phyloP scores from a whole-genome alignment of 1,140 invertebrate species.

The Trachymyrmex septentrionalis region DNA sequence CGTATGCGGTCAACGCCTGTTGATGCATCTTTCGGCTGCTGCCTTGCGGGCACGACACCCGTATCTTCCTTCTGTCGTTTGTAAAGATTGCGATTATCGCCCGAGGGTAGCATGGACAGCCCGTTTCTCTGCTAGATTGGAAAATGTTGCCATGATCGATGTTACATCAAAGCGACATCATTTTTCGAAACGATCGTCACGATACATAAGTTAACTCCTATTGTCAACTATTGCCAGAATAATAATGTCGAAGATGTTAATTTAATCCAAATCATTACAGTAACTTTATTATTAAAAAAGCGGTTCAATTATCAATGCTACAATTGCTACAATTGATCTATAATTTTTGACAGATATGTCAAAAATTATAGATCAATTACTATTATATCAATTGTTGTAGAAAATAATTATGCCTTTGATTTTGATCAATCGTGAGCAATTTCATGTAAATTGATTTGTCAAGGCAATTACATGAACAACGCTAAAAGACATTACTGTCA shows the following conservation, averaged over 20 bases:
- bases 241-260: background rate
- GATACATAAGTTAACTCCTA: background rate
- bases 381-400: background rate
- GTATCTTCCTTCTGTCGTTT: slow-evolving; percentile 32
- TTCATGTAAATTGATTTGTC: background rate
- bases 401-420: background rate
- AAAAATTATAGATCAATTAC: background rate
- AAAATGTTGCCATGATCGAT: slow-evolving; percentile 2
- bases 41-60: slow-evolving; percentile 59
- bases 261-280: background rate
- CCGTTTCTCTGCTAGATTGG: slow-evolving; percentile 8
- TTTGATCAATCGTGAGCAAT: background rate
- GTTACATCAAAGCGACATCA: background rate
- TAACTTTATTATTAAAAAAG: background rate
- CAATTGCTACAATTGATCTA: slow-evolving; percentile 15
- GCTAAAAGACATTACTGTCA: background rate
- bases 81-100: slow-evolving; percentile 30
- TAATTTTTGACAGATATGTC: background rate
- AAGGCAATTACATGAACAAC: background rate
- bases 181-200: background rate
- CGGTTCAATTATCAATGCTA: background rate
- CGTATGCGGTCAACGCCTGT: slow-evolving; percentile 77
- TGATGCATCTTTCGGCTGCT: slow-evolving; percentile 71
- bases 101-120: background rate
- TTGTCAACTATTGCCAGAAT: background rate